Conservation (phyloP, 1,140 invertebrate species). For the Drosophila sp. region DNA sequence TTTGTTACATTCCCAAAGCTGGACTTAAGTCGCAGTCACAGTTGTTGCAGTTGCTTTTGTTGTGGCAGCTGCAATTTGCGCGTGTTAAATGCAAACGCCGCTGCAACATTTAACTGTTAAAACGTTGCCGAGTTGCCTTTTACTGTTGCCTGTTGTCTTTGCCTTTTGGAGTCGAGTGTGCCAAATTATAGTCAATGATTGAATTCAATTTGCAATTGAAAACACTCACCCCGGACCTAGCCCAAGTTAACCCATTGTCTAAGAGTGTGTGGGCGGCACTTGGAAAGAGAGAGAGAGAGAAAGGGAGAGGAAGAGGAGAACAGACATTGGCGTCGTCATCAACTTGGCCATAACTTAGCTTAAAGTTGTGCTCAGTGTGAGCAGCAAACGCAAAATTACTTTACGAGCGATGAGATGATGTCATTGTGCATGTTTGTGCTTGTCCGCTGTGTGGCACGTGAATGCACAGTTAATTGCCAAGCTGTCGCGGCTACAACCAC, state of each 20-base stretch:
- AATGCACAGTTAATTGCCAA: slow-evolving; percentile 71
- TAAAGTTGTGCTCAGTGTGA: too few species aligned
- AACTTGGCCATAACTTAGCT: slow-evolving; percentile 32
- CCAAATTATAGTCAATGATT: slow-evolving; percentile 82
- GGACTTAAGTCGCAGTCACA: slow-evolving; percentile 20
- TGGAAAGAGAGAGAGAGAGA: slow-evolving; percentile 5
- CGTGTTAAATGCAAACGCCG: slow-evolving; percentile 78
- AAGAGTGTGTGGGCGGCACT: slow-evolving; percentile 45
- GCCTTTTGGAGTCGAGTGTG: slow-evolving; percentile 50
- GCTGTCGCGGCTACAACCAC: slow-evolving; percentile 11
- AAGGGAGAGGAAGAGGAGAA: background rate
- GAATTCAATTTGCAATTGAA: slow-evolving; percentile 84
- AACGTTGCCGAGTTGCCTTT: slow-evolving; percentile 37
- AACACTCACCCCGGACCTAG: slow-evolving; percentile 51
- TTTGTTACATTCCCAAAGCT: slow-evolving; percentile 47
- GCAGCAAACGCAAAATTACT: slow-evolving; percentile 13
- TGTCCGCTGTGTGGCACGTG: slow-evolving; percentile 57
- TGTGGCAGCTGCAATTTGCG: slow-evolving; percentile 61
- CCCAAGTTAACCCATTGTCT: slow-evolving; percentile 51
- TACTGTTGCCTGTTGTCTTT: slow-evolving; percentile 25
- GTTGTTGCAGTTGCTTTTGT: slow-evolving; percentile 6
- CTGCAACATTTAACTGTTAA: slow-evolving; percentile 80
- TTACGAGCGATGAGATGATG: slow-evolving; percentile 49
- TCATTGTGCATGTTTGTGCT: slow-evolving; percentile 55
- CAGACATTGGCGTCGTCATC: slow-evolving; percentile 35